Conservation (phyloP, 1,140 invertebrate species). For the Anoplophora glabripennis region DNA sequence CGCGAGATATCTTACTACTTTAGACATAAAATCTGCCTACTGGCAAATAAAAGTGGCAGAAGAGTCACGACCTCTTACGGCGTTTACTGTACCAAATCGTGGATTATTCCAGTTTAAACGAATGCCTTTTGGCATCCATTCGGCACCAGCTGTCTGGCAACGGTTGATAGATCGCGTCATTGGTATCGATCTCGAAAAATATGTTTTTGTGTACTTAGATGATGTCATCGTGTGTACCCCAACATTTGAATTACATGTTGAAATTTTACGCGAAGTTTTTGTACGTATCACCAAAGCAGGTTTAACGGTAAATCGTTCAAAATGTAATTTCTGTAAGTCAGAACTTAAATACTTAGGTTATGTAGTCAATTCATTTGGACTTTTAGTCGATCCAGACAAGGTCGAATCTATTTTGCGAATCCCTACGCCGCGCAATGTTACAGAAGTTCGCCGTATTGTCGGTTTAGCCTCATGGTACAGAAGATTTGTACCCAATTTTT, state of each 20-base stretch:
- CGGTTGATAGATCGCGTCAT: slow-evolving; percentile 18
- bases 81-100: slow-evolving; percentile 43
- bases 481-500: slow-evolving; percentile 45
- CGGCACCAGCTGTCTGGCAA: slow-evolving; percentile 37
- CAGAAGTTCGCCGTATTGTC: slow-evolving; percentile 48
- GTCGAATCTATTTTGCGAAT: slow-evolving; percentile 39
- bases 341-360: slow-evolving; percentile 45
- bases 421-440: slow-evolving; percentile 1
- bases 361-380: slow-evolving; percentile 35
- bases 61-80: slow-evolving; percentile 45
- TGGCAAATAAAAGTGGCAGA: slow-evolving; percentile 48
- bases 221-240: slow-evolving; percentile 39
- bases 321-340: slow-evolving; percentile 40
- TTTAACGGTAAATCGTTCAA: slow-evolving; percentile 35
- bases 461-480: slow-evolving; percentile 50
- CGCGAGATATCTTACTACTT: slow-evolving; percentile 34
- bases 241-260: slow-evolving; percentile 24
- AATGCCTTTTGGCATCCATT: slow-evolving; percentile 44
- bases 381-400: slow-evolving; percentile 44
- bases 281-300: not conserved
- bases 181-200: slow-evolving; percentile 26
- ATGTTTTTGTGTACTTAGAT: slow-evolving; percentile 37
- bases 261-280: slow-evolving; percentile 1
- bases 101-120: slow-evolving; percentile 25
- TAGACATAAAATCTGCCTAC: slow-evolving; percentile 42